Evolutionary conservation across 2,888 invertebrate species (phyloP), one percentile per base, ranked within the genome.

Genomic region (Sarcophaga caerulescens): DNA sequence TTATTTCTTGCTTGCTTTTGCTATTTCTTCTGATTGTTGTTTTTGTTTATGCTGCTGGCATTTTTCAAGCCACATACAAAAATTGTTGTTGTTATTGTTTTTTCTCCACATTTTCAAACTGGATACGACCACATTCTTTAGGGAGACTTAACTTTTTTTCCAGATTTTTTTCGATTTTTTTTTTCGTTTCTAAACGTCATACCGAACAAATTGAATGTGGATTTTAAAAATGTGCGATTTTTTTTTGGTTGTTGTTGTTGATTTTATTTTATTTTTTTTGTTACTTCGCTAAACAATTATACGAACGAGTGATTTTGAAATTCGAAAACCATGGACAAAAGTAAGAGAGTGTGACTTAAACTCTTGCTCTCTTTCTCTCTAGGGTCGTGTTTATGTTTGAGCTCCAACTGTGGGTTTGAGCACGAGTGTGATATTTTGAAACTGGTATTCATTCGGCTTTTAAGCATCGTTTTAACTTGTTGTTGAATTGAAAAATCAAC

Each of bases 101-200:
- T 81, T 63, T 81, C 66, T 66, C 21, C 23, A 81, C 44, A 65
- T 84, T 85, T 78, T 66, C 63, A 81, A 81, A 86, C 86, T 86
- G 84, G 84, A 84, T 86, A 84, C 86, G 84, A 86, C 86, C 86
- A 86, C 86, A 86, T 86, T 86, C 86, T 86, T 86, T 86, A 81
- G 84, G 86, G 78, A 84, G 81, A 84, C 78, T 84, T 81, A 71
- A 78, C 1, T 35, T 35, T 35, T 35, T 35, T 35, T 35, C 8
- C 78, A 76, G 66, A 78, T 60, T 68, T 52, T 74, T n/a, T 79
- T 78, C 25, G 21, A 45, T 0, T 76, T 52, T 65, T 60, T 25
- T 57, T 74, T 45, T 60, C 73, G 60, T 69, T 77, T 75, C 47
- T 75, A 59, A 75, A 63, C 81, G 78, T 81, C 84, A 86, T 75